phyloP scores from a whole-genome alignment of 1,140 invertebrate genomes.

The Planococcus citri region DNA sequence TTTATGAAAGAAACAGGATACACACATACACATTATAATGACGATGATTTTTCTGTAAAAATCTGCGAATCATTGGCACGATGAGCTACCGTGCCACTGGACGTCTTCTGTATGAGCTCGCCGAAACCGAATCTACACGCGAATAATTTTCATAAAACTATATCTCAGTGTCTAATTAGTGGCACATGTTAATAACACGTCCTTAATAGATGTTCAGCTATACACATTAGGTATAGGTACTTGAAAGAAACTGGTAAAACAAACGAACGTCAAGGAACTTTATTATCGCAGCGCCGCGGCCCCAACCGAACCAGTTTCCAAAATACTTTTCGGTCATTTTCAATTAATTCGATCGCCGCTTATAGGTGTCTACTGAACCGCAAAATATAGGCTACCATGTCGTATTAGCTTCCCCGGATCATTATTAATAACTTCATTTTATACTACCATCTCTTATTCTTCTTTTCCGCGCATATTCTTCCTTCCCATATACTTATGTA shows the following conservation, averaged over 20 bases:
- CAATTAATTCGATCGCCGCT: not conserved
- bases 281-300: not conserved
- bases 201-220: not conserved
- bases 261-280: not conserved
- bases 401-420: not conserved
- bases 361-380: not conserved
- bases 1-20: too few species aligned
- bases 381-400: conserved; percentile 6
- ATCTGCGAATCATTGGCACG: too few species aligned
- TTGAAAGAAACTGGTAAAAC: not conserved
- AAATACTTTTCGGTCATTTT: conserved; percentile 3
- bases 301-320: not conserved
- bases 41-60: too few species aligned
- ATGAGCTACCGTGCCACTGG: too few species aligned
- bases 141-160: not conserved
- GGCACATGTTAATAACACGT: not conserved
- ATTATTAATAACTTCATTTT: conserved; percentile 1
- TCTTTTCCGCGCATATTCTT: too few species aligned
- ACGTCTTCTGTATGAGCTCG: not conserved
- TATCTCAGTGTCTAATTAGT: not conserved
- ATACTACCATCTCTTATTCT: too few species aligned
- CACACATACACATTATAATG: too few species aligned
- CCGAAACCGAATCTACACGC: too few species aligned
- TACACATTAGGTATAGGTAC: not conserved
- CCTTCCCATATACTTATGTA: not conserved